Conservation (phyloP, 2,797 vertebrate species). For the Thalassophryne amazonica region DNA sequence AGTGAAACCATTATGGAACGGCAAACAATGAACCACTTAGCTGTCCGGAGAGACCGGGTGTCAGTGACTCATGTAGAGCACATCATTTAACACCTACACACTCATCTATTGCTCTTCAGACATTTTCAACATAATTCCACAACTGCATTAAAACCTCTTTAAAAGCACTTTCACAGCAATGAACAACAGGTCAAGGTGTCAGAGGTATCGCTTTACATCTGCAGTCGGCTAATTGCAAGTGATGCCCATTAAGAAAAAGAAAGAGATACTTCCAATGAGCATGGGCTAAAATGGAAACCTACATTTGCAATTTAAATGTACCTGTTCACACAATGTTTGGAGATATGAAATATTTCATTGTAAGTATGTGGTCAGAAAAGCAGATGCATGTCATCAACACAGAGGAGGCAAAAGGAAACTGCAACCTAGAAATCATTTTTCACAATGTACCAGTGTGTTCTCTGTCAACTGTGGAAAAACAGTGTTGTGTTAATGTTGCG, state of each 20-base stretch:
- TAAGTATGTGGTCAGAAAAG: not conserved
- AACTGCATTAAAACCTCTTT: constrained; percentile 75
- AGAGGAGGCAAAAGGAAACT: not conserved
- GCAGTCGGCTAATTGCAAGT: constrained; percentile 53
- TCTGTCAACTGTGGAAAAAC: constrained; percentile 44
- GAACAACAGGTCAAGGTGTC: constrained; percentile 49
- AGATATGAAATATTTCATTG: not conserved
- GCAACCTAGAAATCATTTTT: not conserved
- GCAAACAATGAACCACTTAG: constrained; percentile 63
- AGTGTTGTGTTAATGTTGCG: constrained; percentile 26
- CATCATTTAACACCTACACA: constrained; percentile 73
- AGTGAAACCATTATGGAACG: constrained; percentile 42
- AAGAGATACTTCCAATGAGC: constrained; percentile 49
- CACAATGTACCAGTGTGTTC: constrained; percentile 5
- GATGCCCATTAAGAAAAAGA: constrained; percentile 47
- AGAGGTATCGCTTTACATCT: constrained; percentile 62
- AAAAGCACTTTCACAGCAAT: constrained; percentile 59
- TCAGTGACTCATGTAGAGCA: constrained; percentile 62
- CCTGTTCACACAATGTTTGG: constrained; percentile 17
- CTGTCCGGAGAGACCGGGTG: constrained; percentile 60
- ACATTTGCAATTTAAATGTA: constrained; percentile 63
- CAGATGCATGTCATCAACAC: not conserved
- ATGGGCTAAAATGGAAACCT: constrained; percentile 50
- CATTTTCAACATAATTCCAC: constrained; percentile 68
- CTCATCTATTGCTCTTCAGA: constrained; percentile 64